Percentiles rank a stretch among this genome's conserved stretches.
Conservation (phyloP, 1,140 invertebrate genomes). For the Drosophila chauvacae region DNA sequence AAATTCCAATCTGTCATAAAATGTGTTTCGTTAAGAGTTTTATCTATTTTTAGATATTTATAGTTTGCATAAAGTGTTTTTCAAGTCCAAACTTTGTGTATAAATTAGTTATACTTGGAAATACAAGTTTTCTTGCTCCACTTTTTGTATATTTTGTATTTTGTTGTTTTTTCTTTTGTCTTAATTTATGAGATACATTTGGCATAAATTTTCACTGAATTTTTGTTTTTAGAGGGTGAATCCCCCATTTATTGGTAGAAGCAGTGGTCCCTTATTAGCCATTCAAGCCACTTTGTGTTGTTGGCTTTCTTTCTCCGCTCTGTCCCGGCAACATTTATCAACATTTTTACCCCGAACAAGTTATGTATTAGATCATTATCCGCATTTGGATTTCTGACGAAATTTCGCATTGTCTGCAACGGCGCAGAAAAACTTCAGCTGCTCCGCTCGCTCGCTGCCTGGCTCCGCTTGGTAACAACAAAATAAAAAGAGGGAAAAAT, state of each 20-base stretch:
- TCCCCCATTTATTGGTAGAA: constrained; percentile 20
- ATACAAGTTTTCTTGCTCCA: constrained; percentile 34
- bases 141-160: constrained; percentile 2
- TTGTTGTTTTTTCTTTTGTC: not conserved
- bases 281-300: constrained; percentile 37
- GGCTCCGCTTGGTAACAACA: constrained; percentile 32
- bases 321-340: constrained; percentile 61
- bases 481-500: constrained; percentile 8
- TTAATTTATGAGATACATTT: constrained; percentile 8
- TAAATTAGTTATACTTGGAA: constrained; percentile 13
- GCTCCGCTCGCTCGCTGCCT: constrained; percentile 10
- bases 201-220: constrained; percentile 8
- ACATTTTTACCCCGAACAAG: constrained; percentile 73
- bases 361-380: constrained; percentile 83
- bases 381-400: constrained; percentile 82
- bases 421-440: constrained; percentile 54
- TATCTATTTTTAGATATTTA: constrained; percentile 4
- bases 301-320: constrained; percentile 36
- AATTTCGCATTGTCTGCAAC: constrained; percentile 82
- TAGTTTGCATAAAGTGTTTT: constrained; percentile 5
- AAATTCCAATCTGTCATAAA: not conserved
- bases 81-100: not conserved
- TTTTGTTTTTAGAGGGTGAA: constrained; percentile 19
- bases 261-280: constrained; percentile 39
- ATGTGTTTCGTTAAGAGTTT: constrained; percentile 1